phyloP scores from a whole-genome alignment of 2,113 vertebrate species.

The Synchiropus splendidus region DNA sequence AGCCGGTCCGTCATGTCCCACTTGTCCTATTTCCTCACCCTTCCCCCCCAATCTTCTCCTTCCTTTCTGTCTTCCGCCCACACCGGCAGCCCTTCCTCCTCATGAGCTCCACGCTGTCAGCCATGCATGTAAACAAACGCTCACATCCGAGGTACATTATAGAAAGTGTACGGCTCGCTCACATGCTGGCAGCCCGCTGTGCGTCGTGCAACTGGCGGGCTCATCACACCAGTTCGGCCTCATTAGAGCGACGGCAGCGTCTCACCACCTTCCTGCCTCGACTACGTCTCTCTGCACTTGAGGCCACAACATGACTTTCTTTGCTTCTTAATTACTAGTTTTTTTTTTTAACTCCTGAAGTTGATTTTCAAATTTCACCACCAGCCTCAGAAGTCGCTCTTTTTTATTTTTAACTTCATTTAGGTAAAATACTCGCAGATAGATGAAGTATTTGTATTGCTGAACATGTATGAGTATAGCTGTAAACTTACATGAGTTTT shows the following conservation, averaged over 20 bases:
- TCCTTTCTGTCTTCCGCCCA: slow-evolving; percentile 2
- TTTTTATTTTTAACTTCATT: too few species aligned
- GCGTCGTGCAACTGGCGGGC: background rate
- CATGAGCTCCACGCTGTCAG: slow-evolving; percentile 7
- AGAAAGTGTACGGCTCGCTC: background rate
- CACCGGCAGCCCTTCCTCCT: slow-evolving; percentile 13
- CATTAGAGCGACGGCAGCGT: slow-evolving; percentile 21
- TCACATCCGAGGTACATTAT: slow-evolving; percentile 10
- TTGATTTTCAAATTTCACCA: too few species aligned
- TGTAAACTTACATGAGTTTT: too few species aligned
- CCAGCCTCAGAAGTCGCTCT: too few species aligned
- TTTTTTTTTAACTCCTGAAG: too few species aligned
- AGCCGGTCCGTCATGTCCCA: too few species aligned
- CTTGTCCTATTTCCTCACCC: slow-evolving; percentile 33
- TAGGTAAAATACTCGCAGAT: too few species aligned
- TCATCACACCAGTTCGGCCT: slow-evolving; percentile 15
- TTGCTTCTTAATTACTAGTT: too few species aligned
- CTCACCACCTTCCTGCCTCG: slow-evolving; percentile 4
- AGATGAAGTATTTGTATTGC: too few species aligned
- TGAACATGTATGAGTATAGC: too few species aligned
- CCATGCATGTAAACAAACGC: slow-evolving; percentile 23
- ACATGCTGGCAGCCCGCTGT: slow-evolving; percentile 11
- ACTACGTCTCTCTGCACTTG: too few species aligned
- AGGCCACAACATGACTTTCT: too few species aligned
- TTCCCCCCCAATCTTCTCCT: slow-evolving; percentile 1